A percentile compares a stretch with the other conserved stretches of the same genome.
phyloP scores from a whole-genome alignment of 2,113 vertebrate genomes.

The Pampusana beccarii region DNA sequence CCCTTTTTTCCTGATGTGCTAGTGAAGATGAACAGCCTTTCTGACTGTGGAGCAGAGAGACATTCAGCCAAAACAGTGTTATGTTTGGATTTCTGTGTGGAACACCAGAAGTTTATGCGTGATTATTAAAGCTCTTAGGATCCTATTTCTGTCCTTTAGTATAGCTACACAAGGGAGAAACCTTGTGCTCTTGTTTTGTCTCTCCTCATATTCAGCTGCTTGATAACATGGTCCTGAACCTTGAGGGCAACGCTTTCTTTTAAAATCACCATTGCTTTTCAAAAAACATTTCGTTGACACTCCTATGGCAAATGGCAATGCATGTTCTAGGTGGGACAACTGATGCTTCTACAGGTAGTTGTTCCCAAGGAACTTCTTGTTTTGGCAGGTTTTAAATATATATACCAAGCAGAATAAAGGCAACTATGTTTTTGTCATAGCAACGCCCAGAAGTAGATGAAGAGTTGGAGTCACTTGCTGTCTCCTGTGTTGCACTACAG shows the following conservation, averaged over 20 bases:
- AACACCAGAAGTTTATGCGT: neutral
- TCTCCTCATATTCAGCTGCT: neutral
- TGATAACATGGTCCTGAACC: neutral
- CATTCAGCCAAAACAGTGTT: neutral
- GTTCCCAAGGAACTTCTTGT: neutral
- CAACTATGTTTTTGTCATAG: neutral
- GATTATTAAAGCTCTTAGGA: neutral
- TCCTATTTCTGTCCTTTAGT: neutral
- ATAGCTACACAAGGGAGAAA: neutral
- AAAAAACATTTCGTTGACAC: neutral
- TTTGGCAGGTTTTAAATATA: neutral
- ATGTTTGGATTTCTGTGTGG: neutral
- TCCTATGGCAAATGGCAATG: neutral
- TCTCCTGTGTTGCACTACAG: neutral
- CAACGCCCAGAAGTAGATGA: neutral
- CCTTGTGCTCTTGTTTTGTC: neutral
- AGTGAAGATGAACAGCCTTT: neutral
- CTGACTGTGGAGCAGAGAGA: neutral
- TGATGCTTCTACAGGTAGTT: neutral
- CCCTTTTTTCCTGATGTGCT: neutral
- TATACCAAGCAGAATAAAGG: neutral
- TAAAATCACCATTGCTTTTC: neutral
- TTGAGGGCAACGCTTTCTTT: neutral
- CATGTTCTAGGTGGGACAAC: neutral
- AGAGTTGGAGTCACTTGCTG: rapidly evolving